Base-by-base conservation (phyloP, 2,113 vertebrate species). In the Prietella phreatophila region DNA sequence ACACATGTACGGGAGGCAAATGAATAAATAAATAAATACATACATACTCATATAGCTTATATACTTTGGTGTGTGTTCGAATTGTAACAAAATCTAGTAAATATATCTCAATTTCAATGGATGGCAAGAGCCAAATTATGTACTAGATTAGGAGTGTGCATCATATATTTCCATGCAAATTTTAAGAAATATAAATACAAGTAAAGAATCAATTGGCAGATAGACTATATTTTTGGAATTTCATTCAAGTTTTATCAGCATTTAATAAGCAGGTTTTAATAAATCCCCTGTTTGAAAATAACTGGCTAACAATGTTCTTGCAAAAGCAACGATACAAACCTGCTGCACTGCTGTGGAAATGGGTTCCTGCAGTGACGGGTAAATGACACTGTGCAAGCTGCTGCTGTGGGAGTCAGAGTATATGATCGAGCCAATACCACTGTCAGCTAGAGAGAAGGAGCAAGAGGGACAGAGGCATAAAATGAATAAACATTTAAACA, bases 371-470 rank as follows among this genome's bases (percentile, higher is more conserved):
- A 96, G 91, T 0, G 96, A 96, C 0, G 96, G 96, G 92, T 97
- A 97, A 91, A 95, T 92, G 83, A 95, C 95, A 1, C 97, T 97
- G 78, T 97, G 97, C 95, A 98, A 97, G 95, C 96, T 96, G 95
- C 91, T 90, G 94, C 96, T 96, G 87, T 96, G 95, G 0, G 96
- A 96, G 67, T 99, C 97, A 0, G 95, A 96, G 85, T 97, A 97
- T 63, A 97, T 94, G 0, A 96, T 94, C 30, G 97, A 96, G 86
- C 96, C 96, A 91, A 97, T 94, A 79, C 96, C 96, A 6, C 96
- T 97, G 94, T 99, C 98, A 42, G 96, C 97, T 56, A 95, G 94
- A 95, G 88, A 92, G 85, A 93, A 65, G 36, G 5, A 47, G 4
- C 39, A 55, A 39, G 33, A 42, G 13, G 27, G 30, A 85, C 19